phyloP scores from a whole-genome alignment of 35 echinoderm and acorn worm species.

The Hemicentrotus pulcherrimus region DNA sequence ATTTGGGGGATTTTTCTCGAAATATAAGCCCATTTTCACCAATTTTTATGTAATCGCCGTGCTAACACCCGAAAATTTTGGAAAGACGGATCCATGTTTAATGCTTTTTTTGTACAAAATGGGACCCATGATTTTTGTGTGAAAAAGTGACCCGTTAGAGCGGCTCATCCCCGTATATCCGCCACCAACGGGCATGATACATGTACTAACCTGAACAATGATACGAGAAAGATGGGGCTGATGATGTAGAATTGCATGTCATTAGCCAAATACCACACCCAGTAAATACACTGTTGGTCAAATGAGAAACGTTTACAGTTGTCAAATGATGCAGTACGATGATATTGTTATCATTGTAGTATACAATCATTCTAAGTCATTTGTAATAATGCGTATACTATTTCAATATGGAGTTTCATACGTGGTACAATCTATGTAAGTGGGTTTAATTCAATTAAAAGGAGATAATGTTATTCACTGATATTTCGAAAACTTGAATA shows the following conservation, averaged over 20 bases:
- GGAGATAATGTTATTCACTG: background rate
- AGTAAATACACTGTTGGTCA: constrained; percentile 68
- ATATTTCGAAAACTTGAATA: background rate
- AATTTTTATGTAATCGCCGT: too few species aligned
- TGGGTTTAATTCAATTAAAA: background rate
- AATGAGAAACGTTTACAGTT: constrained; percentile 24
- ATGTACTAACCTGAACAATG: constrained; percentile 68
- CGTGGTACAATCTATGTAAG: background rate
- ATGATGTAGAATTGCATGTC: constrained; percentile 93
- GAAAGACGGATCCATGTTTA: too few species aligned
- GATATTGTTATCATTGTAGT: background rate
- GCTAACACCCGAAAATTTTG: too few species aligned
- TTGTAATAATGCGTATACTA: background rate
- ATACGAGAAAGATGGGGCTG: constrained; percentile 69
- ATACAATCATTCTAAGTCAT: background rate
- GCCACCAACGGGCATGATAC: too few species aligned
- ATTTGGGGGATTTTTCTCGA: too few species aligned
- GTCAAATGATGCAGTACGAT: background rate
- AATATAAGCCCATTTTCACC: too few species aligned
- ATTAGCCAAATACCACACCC: constrained; percentile 91
- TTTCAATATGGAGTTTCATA: background rate
- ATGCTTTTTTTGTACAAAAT: too few species aligned
- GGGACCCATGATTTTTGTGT: too few species aligned
- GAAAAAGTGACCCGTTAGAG: too few species aligned
- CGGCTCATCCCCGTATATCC: too few species aligned